Evolutionary conservation across 1,140 invertebrate genomes (phyloP), one percentile per base, ranked within the genome.

Genomic region (Anagrus nilaparvatae): DNA sequence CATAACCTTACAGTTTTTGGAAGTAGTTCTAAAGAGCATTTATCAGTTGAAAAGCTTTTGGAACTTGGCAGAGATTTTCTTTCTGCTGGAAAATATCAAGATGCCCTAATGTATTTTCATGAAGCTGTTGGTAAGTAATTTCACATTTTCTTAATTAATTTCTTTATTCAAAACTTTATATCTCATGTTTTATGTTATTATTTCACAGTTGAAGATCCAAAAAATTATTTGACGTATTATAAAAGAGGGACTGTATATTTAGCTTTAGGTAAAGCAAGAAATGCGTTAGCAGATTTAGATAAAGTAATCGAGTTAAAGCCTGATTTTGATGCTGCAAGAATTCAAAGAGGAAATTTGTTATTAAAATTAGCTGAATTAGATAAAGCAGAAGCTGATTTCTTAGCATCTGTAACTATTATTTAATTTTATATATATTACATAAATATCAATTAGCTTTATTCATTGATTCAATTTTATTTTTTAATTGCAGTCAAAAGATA

Each of bases 71-170:
- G 84, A 63, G 80, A 92, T 52, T 83, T 96, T 60, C 69, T 98
- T 49, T 81, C 87, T 6, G 79, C 79, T 51, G 93, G 95, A 31
- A 89, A 98, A 62, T 77, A 97, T 36, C 83, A 89, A 33, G 96
- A 99, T 75, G 96, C 97, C 1, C 66, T 99, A 19, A 86, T 87
- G 33, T 94, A 99, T 61, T 99, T 96, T 72, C 95, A 99, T 77
- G 86, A 89, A 41, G 97, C 96, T 52, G 87, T 99, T 57, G 92
- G 91, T 95, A 67, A 75, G 82, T 59, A 27, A 35, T 32, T n/a
- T n/a, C n/a, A n/a, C n/a, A n/a, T n/a, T n/a, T n/a, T n/a, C n/a
- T 40, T 40, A 35, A 20, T 40, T 32, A n/a, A 23, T 4, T 31
- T 37, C 17, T 20, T 34, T 34, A 21, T 46, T 28, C 10, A 28